Conservation (phyloP, 2,113 vertebrate species). For the Mixornis gularis region DNA sequence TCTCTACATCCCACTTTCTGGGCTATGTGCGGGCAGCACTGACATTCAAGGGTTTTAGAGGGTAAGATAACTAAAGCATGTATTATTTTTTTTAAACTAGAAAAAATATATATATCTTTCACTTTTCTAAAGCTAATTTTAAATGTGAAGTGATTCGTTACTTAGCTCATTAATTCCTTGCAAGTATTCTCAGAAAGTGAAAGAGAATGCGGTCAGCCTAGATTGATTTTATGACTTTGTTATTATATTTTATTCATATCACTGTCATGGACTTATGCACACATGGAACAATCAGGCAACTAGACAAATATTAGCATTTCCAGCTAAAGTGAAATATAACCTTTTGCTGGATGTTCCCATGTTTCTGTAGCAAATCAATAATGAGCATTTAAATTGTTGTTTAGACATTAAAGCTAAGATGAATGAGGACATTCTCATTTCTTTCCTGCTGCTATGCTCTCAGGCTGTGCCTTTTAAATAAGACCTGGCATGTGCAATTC, state of each 20-base stretch:
- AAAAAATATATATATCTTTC: neutral
- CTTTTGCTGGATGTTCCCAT: neutral
- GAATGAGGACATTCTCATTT: neutral
- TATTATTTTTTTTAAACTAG: too few relatives aligned
- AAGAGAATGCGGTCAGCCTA: neutral
- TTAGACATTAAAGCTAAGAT: conserved; percentile 4
- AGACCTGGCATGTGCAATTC: neutral
- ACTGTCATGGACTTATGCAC: neutral
- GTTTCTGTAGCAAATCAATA: neutral
- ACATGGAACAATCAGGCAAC: neutral
- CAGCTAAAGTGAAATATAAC: neutral
- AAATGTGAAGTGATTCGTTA: neutral
- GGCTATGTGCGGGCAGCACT: neutral
- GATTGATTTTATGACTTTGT: neutral
- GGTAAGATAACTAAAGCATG: neutral
- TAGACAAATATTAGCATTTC: neutral
- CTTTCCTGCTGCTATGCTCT: neutral
- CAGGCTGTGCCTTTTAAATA: conserved; percentile 4
- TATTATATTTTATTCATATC: neutral
- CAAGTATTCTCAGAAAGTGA: neutral
- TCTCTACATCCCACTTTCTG: neutral
- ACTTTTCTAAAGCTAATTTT: neutral
- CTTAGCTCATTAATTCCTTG: neutral
- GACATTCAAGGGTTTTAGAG: neutral
- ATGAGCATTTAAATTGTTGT: neutral